Percentiles rank a stretch among this genome's conserved stretches.
These are phyloP conservation scores for Valencia hispanica DNA, from an alignment of 2,797 vertebrate genomes.

Conservation along the genomic window DNA sequence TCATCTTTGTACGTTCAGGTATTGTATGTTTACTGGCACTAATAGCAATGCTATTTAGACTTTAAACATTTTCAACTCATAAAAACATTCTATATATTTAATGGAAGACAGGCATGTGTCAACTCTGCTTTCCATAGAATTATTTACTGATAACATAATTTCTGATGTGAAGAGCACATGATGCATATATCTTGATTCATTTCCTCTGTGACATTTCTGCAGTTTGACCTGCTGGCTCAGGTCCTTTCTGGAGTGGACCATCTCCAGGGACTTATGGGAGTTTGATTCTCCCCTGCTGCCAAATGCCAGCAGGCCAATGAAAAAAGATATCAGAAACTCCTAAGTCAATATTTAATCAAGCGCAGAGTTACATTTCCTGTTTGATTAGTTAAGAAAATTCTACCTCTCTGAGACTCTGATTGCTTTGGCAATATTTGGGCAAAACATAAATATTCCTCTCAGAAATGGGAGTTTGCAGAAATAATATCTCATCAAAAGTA, in stretches of 20 bases:
- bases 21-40: not conserved
- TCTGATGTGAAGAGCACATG: slow-evolving; percentile 35
- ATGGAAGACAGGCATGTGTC: slow-evolving; percentile 10
- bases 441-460: slow-evolving; percentile 58
- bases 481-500: slow-evolving; percentile 30
- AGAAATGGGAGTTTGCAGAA: slow-evolving; percentile 46
- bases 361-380: slow-evolving; percentile 75
- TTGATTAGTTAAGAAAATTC: slow-evolving; percentile 76
- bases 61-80: not conserved
- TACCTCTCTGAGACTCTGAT: slow-evolving; percentile 68
- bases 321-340: slow-evolving; percentile 75
- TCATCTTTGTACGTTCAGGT: not conserved
- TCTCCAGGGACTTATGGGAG: slow-evolving; percentile 72
- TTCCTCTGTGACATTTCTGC: slow-evolving; percentile 62
- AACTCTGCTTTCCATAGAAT: slow-evolving; percentile 19
- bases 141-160: slow-evolving; percentile 30
- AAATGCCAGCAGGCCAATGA: slow-evolving; percentile 76
- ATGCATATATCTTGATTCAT: slow-evolving; percentile 46
- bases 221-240: slow-evolving; percentile 72
- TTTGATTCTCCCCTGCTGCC: slow-evolving; percentile 76
- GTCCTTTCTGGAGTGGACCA: slow-evolving; percentile 70
- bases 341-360: slow-evolving; percentile 84
- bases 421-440: slow-evolving; percentile 73
- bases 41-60: not conserved
- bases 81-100: slow-evolving; percentile 8